Evolutionary conservation across 2,888 invertebrate genomes (phyloP).

Genomic region (Heteropelma amictum): DNA sequence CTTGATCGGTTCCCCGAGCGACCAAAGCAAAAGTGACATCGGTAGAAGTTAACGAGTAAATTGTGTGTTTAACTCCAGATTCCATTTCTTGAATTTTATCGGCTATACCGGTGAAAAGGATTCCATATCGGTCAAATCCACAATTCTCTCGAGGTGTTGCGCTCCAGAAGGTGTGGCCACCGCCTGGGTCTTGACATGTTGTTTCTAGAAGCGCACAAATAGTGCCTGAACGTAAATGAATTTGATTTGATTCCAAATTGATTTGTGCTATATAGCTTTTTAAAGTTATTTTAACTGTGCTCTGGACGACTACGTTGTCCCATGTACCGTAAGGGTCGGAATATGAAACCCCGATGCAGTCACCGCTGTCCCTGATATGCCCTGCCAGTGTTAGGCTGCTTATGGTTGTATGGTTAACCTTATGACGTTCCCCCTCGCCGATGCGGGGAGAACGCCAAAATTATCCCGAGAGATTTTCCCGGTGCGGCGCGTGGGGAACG

Average conservation of each 20-base stretch:
- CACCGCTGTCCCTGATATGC: neutral
- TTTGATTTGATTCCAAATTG: neutral
- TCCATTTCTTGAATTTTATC: constrained; percentile 15
- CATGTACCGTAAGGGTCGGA: no score
- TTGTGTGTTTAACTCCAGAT: neutral
- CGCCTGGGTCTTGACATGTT: neutral
- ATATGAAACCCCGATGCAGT: no score
- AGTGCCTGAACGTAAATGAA: neutral
- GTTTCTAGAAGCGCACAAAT: neutral
- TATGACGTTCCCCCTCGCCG: no score
- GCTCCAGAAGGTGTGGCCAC: constrained; percentile 17
- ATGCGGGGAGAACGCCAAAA: neutral
- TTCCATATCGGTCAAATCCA: constrained; percentile 18
- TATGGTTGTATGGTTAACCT: neutral
- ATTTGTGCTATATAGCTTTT: neutral
- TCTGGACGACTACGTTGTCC: neutral
- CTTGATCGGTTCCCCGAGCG: neutral
- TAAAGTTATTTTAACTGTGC: neutral
- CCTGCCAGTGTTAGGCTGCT: neutral
- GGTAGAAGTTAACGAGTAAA: neutral
- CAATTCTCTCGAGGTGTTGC: constrained; percentile 19
- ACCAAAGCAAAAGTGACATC: constrained; percentile 5
- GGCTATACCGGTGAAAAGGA: constrained; percentile 39
- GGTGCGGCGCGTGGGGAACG: neutral
- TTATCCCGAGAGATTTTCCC: neutral